A percentile compares a stretch with the other conserved stretches of the same genome.
Conservation (phyloP, 2,888 invertebrate genomes). For the Panorpa germanica region DNA sequence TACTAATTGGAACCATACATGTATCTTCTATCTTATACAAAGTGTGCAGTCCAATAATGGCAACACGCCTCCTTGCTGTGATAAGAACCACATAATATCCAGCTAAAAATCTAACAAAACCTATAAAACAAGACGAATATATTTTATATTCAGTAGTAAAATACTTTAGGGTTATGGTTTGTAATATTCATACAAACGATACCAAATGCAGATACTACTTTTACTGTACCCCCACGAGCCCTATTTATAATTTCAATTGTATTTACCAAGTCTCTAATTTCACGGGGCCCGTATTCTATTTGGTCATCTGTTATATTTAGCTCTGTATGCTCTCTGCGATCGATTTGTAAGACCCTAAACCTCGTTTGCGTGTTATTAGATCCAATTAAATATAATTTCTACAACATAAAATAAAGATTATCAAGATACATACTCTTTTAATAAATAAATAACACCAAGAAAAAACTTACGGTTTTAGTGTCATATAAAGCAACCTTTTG, state of each 20-base stretch:
- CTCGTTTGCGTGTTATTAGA: slow-evolving; percentile 84
- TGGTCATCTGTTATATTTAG: slow-evolving; percentile 76
- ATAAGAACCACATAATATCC: slow-evolving; percentile 92
- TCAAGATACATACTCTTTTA: too few relatives aligned
- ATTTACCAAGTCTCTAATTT: slow-evolving; percentile 75
- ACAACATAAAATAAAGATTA: slow-evolving; percentile 17
- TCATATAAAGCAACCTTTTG: too few relatives aligned
- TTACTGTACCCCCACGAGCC: slow-evolving; percentile 40
- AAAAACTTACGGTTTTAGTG: too few relatives aligned
- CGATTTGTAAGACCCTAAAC: slow-evolving; percentile 85
- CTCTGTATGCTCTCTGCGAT: slow-evolving; percentile 68
- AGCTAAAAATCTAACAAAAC: slow-evolving; percentile 81
- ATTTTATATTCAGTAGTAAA: too few relatives aligned
- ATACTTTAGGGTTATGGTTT: too few relatives aligned
- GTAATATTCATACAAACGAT: too few relatives aligned
- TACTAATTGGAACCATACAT: slow-evolving; percentile 79
- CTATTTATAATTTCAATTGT: too few relatives aligned
- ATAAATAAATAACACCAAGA: neutral
- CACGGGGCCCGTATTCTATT: slow-evolving; percentile 70
- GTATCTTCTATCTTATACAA: slow-evolving; percentile 98
- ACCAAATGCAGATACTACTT: slow-evolving; percentile 78
- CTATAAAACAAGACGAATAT: too few relatives aligned
- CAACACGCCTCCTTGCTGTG: slow-evolving; percentile 82
- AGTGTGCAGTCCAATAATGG: slow-evolving; percentile 83
- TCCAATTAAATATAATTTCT: slow-evolving; percentile 90